Evolutionary conservation across 37 sponge, comb jelly and placozoan genomes (phyloP).

Genomic region (Beroe ovata): DNA sequence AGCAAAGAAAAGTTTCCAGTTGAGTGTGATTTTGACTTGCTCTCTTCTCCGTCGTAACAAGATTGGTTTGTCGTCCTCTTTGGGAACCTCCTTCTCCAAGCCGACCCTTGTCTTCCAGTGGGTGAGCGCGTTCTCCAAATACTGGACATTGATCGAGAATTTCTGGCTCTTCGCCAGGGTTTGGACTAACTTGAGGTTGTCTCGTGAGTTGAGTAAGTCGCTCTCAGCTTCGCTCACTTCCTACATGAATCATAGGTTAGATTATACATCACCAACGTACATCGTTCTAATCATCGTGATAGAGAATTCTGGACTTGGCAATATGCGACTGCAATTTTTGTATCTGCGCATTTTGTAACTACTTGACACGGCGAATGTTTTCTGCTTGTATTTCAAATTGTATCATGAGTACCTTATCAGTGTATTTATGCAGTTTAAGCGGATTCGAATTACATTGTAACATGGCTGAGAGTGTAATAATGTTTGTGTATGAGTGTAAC

Average conservation of each 20-base stretch:
- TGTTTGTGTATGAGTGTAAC: not conserved
- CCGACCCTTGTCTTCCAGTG: conserved; percentile 93
- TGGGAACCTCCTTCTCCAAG: conserved; percentile 32
- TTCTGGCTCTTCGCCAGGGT: conserved; percentile 48
- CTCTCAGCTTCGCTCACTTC: conserved; percentile 74
- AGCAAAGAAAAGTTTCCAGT: conserved; percentile 91
- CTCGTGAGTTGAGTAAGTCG: conserved; percentile 88
- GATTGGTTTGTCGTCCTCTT: conserved; percentile 71
- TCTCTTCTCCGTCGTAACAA: conserved; percentile 86
- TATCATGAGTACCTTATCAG: no score
- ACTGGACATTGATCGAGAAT: conserved; percentile 24
- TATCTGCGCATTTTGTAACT: no score
- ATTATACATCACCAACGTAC: no score
- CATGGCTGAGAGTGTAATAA: not conserved
- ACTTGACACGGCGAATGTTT: no score
- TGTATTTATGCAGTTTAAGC: not conserved
- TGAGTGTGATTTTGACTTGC: conserved; percentile 80
- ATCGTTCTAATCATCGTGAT: no score
- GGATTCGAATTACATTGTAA: not conserved
- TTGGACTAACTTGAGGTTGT: conserved; percentile 91
- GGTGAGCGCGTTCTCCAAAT: conserved; percentile 78
- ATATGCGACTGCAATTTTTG: no score
- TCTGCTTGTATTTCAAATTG: no score
- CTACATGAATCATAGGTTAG: no score
- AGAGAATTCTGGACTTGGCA: no score